A percentile compares a stretch with the other conserved stretches of the same genome.
These are phyloP conservation scores for Atlantisia rogersi DNA, from an alignment of 2,113 vertebrate genomes.

Conservation along the genomic window DNA sequence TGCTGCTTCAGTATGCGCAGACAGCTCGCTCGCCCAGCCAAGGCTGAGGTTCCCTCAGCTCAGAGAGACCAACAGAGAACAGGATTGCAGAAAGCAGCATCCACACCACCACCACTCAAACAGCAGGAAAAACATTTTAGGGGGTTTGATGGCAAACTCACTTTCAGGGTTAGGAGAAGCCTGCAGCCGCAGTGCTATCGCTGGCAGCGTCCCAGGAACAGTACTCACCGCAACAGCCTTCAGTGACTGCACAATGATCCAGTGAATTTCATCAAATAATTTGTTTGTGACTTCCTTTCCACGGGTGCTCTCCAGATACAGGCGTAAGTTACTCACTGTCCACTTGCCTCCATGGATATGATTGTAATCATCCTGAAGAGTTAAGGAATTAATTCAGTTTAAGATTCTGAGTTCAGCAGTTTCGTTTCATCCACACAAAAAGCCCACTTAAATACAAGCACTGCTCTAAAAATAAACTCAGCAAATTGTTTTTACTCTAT, in stretches of 20 bases:
- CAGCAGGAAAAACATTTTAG: neutral
- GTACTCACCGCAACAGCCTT: conserved; percentile 93
- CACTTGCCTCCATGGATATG: conserved; percentile 98
- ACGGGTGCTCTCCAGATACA: conserved; percentile 96
- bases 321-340: conserved; percentile 93
- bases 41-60: neutral
- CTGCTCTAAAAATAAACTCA: neutral
- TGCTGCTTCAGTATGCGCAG: neutral
- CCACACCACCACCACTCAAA: neutral
- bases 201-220: neutral
- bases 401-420: neutral
- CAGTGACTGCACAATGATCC: conserved; percentile 97
- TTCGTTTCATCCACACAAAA: neutral
- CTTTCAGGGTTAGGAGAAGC: neutral
- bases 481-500: neutral
- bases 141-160: neutral
- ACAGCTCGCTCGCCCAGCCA: neutral
- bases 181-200: accelerated
- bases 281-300: conserved; percentile 92
- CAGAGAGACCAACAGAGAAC: neutral
- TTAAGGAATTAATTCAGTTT: neutral
- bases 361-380: conserved; percentile 95
- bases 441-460: neutral
- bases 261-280: conserved; percentile 97
- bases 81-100: neutral